Percentiles rank a stretch among this genome's conserved stretches.
phyloP scores from a whole-genome alignment of 2,113 vertebrate genomes.

The Butorides virescens region DNA sequence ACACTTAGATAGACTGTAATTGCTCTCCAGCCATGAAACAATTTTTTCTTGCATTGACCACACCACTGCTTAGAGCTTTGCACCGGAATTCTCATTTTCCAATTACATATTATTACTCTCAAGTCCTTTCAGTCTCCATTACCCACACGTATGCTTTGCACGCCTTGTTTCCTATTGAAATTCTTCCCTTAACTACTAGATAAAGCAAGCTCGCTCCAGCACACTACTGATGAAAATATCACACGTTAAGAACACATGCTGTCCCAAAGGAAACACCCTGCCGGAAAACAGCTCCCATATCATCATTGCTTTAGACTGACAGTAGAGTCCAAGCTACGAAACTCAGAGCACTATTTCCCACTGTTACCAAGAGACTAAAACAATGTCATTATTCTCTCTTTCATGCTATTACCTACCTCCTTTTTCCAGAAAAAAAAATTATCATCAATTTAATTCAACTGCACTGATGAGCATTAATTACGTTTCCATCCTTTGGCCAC shows the following conservation, averaged over 20 bases:
- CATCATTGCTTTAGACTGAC: neutral
- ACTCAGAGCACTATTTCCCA: neutral
- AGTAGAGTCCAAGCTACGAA: neutral
- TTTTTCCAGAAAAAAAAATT: neutral
- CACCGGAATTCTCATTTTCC: neutral
- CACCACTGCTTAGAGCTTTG: neutral
- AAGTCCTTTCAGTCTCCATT: neutral
- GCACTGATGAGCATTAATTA: neutral
- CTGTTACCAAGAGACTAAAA: neutral
- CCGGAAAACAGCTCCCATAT: neutral
- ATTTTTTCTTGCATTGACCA: neutral
- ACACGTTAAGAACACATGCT: neutral
- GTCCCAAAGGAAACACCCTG: neutral
- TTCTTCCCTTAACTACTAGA: neutral
- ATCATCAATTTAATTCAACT: neutral
- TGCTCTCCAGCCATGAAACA: neutral
- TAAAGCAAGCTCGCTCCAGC: neutral
- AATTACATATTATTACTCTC: neutral
- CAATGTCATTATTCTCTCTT: neutral
- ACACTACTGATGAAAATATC: fast-evolving
- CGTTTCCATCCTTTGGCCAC: neutral
- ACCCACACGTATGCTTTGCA: neutral
- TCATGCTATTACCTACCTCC: neutral
- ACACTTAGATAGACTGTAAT: neutral
- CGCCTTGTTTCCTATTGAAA: fast-evolving